phyloP scores from a whole-genome alignment of 2,797 vertebrate genomes.

The Esox masquinongy region DNA sequence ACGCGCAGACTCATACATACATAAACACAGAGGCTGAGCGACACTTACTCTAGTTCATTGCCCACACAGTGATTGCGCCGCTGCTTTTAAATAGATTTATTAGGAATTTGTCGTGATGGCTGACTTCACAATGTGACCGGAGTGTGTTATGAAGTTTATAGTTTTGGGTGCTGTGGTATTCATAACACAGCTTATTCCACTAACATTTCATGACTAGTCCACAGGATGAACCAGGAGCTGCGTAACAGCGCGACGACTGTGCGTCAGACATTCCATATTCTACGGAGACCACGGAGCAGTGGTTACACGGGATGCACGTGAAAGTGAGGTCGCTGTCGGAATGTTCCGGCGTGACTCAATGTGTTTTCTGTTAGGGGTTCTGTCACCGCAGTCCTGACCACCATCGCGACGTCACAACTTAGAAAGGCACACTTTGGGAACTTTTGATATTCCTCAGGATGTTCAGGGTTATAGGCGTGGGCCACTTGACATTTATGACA shows the following conservation, averaged over 20 bases:
- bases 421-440: not conserved
- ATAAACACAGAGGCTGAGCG: not conserved
- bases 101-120: not conserved
- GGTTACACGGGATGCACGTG: not conserved
- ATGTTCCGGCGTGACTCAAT: not conserved
- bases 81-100: not conserved
- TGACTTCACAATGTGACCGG: not conserved
- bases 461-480: not conserved
- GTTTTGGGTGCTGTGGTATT: not conserved
- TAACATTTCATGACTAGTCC: not conserved
- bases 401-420: not conserved
- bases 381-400: not conserved
- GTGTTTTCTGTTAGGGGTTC: slow-evolving; percentile 2
- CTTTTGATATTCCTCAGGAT: not conserved
- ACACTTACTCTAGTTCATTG: slow-evolving; percentile 7
- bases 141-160: not conserved
- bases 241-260: not conserved
- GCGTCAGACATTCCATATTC: not conserved
- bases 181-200: too few species aligned
- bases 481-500: not conserved
- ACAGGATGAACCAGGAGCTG: not conserved
- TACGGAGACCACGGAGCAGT: not conserved
- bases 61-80: not conserved
- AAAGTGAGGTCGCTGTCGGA: not conserved
- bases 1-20: not conserved